A percentile compares a stretch with the other conserved stretches of the same genome.
Evolutionary conservation across 2,888 invertebrate species (phyloP).

Genomic region (Flexamia atlantica): DNA sequence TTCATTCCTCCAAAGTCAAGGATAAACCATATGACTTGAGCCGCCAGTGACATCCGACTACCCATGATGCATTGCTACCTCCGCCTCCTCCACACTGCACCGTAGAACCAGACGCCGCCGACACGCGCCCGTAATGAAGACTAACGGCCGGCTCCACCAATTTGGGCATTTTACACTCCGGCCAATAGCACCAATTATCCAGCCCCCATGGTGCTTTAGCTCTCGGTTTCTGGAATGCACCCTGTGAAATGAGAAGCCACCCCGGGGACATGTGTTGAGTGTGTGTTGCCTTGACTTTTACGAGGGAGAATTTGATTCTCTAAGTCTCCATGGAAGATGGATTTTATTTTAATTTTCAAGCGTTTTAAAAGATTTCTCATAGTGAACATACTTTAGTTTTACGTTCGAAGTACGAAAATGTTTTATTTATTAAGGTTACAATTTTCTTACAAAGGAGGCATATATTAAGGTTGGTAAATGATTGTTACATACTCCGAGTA

Average conservation of each 20-base stretch:
- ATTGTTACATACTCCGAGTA: no score
- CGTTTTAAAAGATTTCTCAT: no score
- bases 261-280: not conserved
- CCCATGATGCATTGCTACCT: slow-evolving; percentile 16
- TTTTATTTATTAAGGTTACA: no score
- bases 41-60: no score
- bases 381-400: no score
- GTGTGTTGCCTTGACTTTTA: not conserved
- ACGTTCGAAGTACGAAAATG: no score
- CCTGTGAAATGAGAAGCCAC: not conserved
- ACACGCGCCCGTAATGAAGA: slow-evolving; percentile 56
- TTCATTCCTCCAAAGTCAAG: no score
- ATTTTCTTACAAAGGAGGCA: no score
- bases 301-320: not conserved
- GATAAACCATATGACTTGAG: no score
- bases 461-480: no score
- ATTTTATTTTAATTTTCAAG: no score
- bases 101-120: not conserved
- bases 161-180: slow-evolving; percentile 55
- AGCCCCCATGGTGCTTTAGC: slow-evolving; percentile 1
- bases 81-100: not conserved
- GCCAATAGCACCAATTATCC: slow-evolving; percentile 54
- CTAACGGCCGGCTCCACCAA: slow-evolving; percentile 39
- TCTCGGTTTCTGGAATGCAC: slow-evolving; percentile 17
- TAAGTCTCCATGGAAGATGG: no score